Base-by-base conservation (phyloP, 2,113 vertebrate species). In the Tylochromis polylepis region DNA sequence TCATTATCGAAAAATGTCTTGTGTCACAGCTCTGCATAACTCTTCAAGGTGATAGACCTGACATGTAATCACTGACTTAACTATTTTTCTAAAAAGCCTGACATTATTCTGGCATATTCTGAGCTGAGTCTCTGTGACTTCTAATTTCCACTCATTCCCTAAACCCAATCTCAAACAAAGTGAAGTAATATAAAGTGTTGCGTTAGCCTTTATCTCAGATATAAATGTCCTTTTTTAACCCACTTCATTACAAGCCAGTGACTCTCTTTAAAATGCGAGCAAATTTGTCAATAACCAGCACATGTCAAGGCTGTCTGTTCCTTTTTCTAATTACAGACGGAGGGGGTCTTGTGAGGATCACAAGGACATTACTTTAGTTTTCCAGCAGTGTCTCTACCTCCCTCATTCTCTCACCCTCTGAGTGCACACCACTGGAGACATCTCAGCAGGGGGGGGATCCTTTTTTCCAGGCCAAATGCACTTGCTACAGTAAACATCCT, bases 401-500 rank as follows among this genome's bases (percentile, higher is more conserved):
- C 77, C 0, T 57, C 60, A 65, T 10, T 59, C 51, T 8, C 57
- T 87, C 87, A 80, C 31, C 78, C 70, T 90, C 85, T 85, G 82
- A 88, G 87, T 91, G 88, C 81, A 90, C 93, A 87, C 84, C 84
- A 88, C 41, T 82, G 85, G 79, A 79, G 89, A 81, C 58, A 9
- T 81, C 93, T 82, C 95, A 92, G 92, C 88, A 20, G 91, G 94
- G 88, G 94, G 88, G 83, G 84, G 58, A 46, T 70, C 59, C 81
- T 84, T 77, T 83, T 86, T 90, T 86, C 90, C 82, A 86, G 85
- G 87, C 55, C 85, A 87, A 91, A 91, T 78, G 90, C 89, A 87
- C 91, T 85, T 38, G 85, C 85, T 87, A 81, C 87, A 87, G 89
- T 92, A 94, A 94, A 90, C 90, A 92, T 86, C 84, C 87, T 86